Evolutionary conservation across 2,797 vertebrate species (phyloP).

Genomic region (Gymnocypris eckloni): DNA sequence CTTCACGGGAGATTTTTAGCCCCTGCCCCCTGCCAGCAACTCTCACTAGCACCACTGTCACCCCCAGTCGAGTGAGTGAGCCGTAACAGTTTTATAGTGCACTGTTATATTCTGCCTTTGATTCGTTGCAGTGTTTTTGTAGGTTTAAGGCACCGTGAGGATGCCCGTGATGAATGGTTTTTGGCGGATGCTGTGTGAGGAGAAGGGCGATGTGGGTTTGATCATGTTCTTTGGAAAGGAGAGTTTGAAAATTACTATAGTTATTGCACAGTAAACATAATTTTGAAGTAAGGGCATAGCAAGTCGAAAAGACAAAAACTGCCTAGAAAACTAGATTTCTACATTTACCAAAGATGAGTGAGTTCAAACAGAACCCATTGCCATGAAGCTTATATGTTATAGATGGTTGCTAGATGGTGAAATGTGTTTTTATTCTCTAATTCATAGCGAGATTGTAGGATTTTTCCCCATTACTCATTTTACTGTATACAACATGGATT

Average conservation of each 20-base stretch:
- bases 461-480: background rate
- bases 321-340: background rate
- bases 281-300: background rate
- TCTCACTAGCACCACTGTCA: slow-evolving; percentile 42
- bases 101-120: background rate
- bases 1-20: slow-evolving; percentile 42
- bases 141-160: background rate
- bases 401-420: background rate
- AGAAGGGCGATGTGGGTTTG: background rate
- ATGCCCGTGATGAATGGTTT: background rate
- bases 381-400: background rate
- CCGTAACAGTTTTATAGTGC: slow-evolving; percentile 18
- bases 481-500: background rate
- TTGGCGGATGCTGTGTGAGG: background rate
- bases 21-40: slow-evolving; percentile 25
- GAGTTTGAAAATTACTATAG: background rate
- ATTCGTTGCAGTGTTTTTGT: slow-evolving; percentile 22
- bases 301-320: background rate
- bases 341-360: background rate
- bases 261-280: background rate
- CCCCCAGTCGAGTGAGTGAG: slow-evolving; percentile 5
- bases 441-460: background rate
- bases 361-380: background rate
- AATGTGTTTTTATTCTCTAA: background rate
- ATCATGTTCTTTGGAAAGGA: background rate